These are phyloP conservation scores for Aphidoletes aphidimyza DNA, from an alignment of 2,888 invertebrate genomes.

Conservation along the genomic window DNA sequence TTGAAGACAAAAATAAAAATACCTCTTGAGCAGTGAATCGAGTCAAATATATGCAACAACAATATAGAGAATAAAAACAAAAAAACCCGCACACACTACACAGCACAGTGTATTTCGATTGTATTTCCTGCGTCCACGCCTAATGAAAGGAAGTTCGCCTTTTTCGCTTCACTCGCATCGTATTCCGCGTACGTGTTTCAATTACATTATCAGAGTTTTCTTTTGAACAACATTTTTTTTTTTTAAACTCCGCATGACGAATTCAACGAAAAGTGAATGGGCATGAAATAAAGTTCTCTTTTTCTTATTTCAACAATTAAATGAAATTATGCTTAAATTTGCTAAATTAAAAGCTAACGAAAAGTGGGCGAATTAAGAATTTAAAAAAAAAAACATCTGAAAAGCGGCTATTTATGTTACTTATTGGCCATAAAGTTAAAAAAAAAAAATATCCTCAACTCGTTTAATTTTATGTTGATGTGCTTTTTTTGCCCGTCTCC, in stretches of 20 bases:
- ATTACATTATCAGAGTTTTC: slow-evolving; percentile 48
- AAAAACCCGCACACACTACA: background rate
- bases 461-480: background rate
- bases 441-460: background rate
- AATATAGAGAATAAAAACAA: background rate
- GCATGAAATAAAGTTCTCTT: slow-evolving; percentile 29
- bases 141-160: slow-evolving; percentile 26
- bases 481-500: background rate
- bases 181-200: slow-evolving; percentile 40
- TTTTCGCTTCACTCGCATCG: slow-evolving; percentile 34
- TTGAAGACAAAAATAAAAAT: background rate
- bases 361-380: background rate
- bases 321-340: slow-evolving; percentile 42
- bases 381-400: background rate
- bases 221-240: background rate
- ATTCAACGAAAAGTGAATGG: slow-evolving; percentile 5
- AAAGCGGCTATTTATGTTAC: background rate
- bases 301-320: slow-evolving; percentile 46
- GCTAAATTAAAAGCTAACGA: slow-evolving; percentile 38
- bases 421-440: background rate
- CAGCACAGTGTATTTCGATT: slow-evolving; percentile 28
- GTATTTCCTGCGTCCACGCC: slow-evolving; percentile 50
- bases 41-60: background rate
- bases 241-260: background rate
- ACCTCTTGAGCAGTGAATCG: background rate